Conservation (phyloP, 2,888 invertebrate genomes). For the Enchytraeus crypticus region DNA sequence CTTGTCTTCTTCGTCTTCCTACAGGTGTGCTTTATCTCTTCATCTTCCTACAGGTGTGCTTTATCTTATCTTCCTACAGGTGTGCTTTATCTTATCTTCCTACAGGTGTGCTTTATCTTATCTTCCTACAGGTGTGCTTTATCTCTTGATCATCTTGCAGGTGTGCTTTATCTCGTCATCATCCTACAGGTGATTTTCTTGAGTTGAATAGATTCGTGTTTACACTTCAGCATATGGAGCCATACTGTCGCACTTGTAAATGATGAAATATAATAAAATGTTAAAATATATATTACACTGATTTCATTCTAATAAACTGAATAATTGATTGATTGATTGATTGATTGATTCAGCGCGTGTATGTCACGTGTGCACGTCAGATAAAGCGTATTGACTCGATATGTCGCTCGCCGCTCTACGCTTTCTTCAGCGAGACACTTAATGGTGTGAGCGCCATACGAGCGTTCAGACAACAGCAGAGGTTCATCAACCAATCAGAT, state of each 20-base stretch:
- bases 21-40: slow-evolving; percentile 10
- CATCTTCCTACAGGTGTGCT: too few species aligned
- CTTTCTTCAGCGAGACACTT: slow-evolving; percentile 87
- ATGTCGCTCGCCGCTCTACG: slow-evolving; percentile 85
- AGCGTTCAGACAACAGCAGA: slow-evolving; percentile 68
- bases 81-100: slow-evolving; percentile 38
- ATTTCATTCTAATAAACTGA: too few species aligned
- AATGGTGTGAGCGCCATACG: slow-evolving; percentile 64
- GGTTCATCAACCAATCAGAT: slow-evolving; percentile 79
- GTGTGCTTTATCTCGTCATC: too few species aligned
- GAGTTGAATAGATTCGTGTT: too few species aligned
- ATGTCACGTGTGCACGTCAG: slow-evolving; percentile 82
- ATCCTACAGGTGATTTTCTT: slow-evolving; percentile 30
- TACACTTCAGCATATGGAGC: too few species aligned
- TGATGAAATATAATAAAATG: too few species aligned
- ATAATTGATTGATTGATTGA: too few species aligned
- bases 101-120: slow-evolving; percentile 24
- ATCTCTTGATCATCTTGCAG: too few species aligned
- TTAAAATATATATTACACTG: too few species aligned
- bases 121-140: slow-evolving; percentile 14
- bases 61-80: too few species aligned
- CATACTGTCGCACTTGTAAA: too few species aligned
- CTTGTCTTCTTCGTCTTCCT: slow-evolving; percentile 33
- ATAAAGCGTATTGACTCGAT: slow-evolving; percentile 84
- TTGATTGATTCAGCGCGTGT: slow-evolving; percentile 84